Evolutionary conservation across 2,888 invertebrate genomes (phyloP).

Genomic region (Chaetogeoica ovagalla): DNA sequence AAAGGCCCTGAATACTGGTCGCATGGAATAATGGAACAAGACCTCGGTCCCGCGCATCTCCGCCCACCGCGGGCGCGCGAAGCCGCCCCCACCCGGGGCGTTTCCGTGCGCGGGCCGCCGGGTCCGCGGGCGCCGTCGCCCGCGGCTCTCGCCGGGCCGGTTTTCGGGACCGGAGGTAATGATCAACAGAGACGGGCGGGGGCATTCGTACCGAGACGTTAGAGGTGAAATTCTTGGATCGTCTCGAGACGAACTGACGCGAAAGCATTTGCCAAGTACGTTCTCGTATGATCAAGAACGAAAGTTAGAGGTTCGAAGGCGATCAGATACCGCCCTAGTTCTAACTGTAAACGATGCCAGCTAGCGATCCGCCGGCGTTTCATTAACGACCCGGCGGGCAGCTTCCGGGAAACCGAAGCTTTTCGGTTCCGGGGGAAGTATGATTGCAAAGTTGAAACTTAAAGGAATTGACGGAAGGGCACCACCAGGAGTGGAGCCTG

Average conservation of each 20-base stretch:
- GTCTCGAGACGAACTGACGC: slow-evolving; percentile 57
- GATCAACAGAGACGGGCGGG: slow-evolving; percentile 61
- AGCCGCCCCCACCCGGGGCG: slow-evolving; percentile 28
- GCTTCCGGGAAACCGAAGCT: slow-evolving; percentile 57
- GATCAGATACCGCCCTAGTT: slow-evolving; percentile 66
- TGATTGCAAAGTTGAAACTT: slow-evolving; percentile 69
- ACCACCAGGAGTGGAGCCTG: slow-evolving; percentile 75
- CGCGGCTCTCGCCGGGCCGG: slow-evolving; percentile 60
- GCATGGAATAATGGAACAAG: slow-evolving; percentile 72
- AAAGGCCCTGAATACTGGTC: slow-evolving; percentile 60
- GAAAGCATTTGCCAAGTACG: too few relatives aligned
- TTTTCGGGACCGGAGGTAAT: slow-evolving; percentile 20
- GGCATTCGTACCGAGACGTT: slow-evolving; percentile 66
- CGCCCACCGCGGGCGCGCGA: slow-evolving; percentile 56
- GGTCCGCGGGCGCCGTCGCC: too few relatives aligned
- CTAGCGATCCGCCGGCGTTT: slow-evolving; percentile 67
- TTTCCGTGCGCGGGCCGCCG: slow-evolving; percentile 37
- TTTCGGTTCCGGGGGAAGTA: too few relatives aligned
- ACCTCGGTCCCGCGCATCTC: slow-evolving; percentile 59
- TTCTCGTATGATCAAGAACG: too few relatives aligned
- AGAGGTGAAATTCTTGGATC: slow-evolving; percentile 71
- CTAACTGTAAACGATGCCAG: slow-evolving; percentile 62
- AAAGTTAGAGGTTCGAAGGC: slow-evolving; percentile 31
- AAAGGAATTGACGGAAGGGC: slow-evolving; percentile 71
- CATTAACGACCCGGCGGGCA: slow-evolving; percentile 64